Conservation (phyloP, 2,888 invertebrate genomes). For the Oscheius onirici region DNA sequence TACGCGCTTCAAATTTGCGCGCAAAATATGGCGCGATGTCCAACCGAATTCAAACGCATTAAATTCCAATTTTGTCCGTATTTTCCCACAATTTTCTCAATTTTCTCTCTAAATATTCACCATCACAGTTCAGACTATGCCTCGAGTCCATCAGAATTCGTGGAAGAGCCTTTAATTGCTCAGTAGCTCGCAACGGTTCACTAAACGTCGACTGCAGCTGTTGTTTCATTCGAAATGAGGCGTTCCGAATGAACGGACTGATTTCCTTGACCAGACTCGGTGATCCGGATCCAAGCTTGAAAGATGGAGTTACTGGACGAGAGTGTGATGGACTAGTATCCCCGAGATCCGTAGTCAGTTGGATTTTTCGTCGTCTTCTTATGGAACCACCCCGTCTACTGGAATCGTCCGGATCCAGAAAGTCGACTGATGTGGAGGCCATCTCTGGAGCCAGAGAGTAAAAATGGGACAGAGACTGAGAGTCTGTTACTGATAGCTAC, state of each 20-base stretch:
- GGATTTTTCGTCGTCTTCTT: slow-evolving; percentile 8
- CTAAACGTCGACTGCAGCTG: slow-evolving; percentile 47
- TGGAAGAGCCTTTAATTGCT: slow-evolving; percentile 28
- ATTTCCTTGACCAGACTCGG: slow-evolving; percentile 39
- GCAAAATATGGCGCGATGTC: no score
- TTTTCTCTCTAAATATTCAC: not conserved
- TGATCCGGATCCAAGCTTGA: slow-evolving; percentile 1
- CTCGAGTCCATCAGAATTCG: slow-evolving; percentile 22
- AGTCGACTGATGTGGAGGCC: no score
- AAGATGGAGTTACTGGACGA: slow-evolving; percentile 12
- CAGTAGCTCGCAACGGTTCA: slow-evolving; percentile 54
- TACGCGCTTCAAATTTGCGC: no score
- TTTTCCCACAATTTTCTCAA: not conserved
- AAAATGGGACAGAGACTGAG: no score
- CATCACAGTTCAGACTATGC: slow-evolving; percentile 5
- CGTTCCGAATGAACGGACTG: slow-evolving; percentile 46
- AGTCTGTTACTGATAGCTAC: no score
- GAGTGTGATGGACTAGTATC: not conserved
- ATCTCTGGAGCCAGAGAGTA: no score
- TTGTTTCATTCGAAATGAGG: slow-evolving; percentile 48
- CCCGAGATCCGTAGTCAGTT: slow-evolving; percentile 14
- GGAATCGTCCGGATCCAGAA: not conserved
- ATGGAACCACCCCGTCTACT: not conserved
- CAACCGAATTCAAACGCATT: no score
- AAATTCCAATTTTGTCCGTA: no score